Evolutionary conservation across 1,140 invertebrate genomes (phyloP).

Genomic region (Drosophila willistoni): DNA sequence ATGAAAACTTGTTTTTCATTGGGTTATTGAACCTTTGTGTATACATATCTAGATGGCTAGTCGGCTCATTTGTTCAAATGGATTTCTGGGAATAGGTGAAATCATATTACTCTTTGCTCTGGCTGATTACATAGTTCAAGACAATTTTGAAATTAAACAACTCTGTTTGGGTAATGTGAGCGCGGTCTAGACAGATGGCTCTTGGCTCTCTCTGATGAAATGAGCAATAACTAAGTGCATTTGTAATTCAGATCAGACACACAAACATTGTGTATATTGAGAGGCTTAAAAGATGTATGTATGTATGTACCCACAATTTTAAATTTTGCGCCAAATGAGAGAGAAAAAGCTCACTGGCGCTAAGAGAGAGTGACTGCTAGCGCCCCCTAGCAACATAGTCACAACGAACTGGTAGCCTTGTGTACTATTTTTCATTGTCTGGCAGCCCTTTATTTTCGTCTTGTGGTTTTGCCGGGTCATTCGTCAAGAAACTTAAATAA

Average conservation of each 20-base stretch:
- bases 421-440: not conserved
- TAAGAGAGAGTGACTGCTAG: not conserved
- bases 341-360: not conserved
- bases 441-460: not conserved
- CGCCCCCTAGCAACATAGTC: not conserved
- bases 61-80: not conserved
- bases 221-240: not conserved
- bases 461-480: not conserved
- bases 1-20: conserved; percentile 48
- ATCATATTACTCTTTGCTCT: not conserved
- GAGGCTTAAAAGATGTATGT: not conserved
- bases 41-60: not conserved
- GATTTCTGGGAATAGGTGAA: conserved; percentile 13
- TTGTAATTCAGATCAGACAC: not conserved
- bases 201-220: not conserved
- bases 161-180: not conserved
- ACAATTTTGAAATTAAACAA: not conserved
- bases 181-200: not conserved
- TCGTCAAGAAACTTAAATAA: not conserved
- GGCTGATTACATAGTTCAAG: not conserved
- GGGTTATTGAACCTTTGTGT: conserved; percentile 54
- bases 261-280: not conserved
- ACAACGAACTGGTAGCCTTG: not conserved
- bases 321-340: not conserved
- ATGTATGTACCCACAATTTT: not conserved